Percentiles rank a stretch among this genome's conserved stretches.
Evolutionary conservation across 92 coral and sea anemone genomes (phyloP).

Genomic region (Plumapathes pennacea): DNA sequence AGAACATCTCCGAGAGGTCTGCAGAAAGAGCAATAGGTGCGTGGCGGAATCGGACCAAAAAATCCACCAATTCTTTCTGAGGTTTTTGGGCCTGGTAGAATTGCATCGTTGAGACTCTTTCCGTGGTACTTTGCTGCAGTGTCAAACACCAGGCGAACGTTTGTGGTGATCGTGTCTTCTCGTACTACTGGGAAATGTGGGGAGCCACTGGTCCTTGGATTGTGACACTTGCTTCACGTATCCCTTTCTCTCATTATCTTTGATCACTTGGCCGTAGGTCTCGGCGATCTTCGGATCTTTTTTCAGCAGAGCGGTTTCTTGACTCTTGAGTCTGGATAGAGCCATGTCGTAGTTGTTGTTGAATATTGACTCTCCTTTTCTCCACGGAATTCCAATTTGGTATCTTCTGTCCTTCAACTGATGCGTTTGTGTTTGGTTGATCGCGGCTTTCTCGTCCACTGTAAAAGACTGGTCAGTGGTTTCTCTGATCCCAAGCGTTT

Average conservation of each 20-base stretch:
- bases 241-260: constrained; percentile 25
- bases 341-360: constrained; percentile 37
- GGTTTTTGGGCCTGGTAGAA: constrained; percentile 12
- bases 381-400: constrained; percentile 37
- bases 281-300: constrained; percentile 10
- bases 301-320: constrained; percentile 15
- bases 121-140: constrained; percentile 3
- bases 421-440: constrained; percentile 26
- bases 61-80: constrained; percentile 30
- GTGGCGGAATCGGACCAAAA: constrained; percentile 27
- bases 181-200: constrained; percentile 44
- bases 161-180: constrained; percentile 30
- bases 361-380: constrained; percentile 33
- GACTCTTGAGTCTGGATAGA: constrained; percentile 29
- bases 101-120: constrained; percentile 22
- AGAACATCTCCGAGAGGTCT: constrained; percentile 35
- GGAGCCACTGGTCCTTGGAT: constrained; percentile 11
- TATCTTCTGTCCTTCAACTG: constrained; percentile 13
- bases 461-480: constrained; percentile 6
- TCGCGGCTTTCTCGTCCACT: constrained; percentile 42
- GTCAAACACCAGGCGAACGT: constrained; percentile 8
- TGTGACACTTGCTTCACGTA: constrained; percentile 14
- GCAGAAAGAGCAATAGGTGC: constrained; percentile 35
- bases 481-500: constrained; percentile 41
- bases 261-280: constrained; percentile 23